Evolutionary conservation across 2,797 vertebrate genomes (phyloP), one percentile per base, ranked within the genome.

Genomic region (Rhinatrema bivittatum): DNA sequence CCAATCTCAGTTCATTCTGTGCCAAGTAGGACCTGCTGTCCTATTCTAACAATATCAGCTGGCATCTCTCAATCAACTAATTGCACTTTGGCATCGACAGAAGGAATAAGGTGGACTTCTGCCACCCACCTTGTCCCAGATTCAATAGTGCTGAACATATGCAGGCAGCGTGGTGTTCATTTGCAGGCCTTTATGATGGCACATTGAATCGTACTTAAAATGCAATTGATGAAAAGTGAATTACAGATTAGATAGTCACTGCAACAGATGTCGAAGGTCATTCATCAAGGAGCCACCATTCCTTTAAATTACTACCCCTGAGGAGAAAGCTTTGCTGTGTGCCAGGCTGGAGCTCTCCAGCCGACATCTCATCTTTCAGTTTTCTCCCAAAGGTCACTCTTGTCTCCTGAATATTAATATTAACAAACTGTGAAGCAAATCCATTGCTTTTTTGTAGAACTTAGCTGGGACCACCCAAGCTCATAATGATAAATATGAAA

Each of bases 291-390:
- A 45, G 61, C 69, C 50, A 56, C 65, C 66, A 72, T 72, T 68
- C 68, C 52, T 74, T 63, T 60, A 60, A 65, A 75, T 72, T 67
- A 71, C 50, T 53, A 61, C 50, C 60, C 62, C 53, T 32, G 53
- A 65, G 56, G 48, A 71, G 50, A 62, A 65, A 36, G n/a, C 52
- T 27, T 10, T 12, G 37, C 42, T 36, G 10, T 20, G 29, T 23
- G 39, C 44, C 55, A 72, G 50, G 32, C 50, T 52, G 25, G 29
- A 66, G 47, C 50, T 51, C 29, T 44, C 31, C 42, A 23, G 23
- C 31, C 60, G 52, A 62, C 50, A 64, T 47, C 25, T 73, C 49
- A 55, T 59, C 54, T 60, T 72, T 73, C 50, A 68, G 37, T 27
- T 64, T 39, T 29, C 56, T 50, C 52, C 48, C 43, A 60, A 34